Percentiles rank a stretch among this genome's conserved stretches.
These are phyloP conservation scores for Sebastes matsubarae DNA, from an alignment of 2,797 vertebrate genomes.

Conservation along the genomic window DNA sequence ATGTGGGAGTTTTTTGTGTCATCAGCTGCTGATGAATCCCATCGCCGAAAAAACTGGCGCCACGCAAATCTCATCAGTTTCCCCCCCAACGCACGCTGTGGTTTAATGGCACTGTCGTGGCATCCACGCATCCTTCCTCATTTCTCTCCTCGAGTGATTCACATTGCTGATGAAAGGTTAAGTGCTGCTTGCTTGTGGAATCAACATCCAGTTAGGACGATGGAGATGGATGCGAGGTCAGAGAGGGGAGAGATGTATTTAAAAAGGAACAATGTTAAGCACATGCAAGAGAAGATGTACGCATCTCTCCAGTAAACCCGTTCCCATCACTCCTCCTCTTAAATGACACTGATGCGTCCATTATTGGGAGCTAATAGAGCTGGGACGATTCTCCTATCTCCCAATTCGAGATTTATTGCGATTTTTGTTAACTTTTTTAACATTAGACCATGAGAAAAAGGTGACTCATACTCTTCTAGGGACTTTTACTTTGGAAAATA, in stretches of 20 bases:
- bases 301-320: neutral
- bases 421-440: no score
- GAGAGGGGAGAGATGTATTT: neutral
- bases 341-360: neutral
- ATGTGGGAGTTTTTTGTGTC: slow-evolving; percentile 28
- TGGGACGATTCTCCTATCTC: no score
- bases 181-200: slow-evolving; percentile 45
- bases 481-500: no score
- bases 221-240: slow-evolving; percentile 16
- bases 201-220: slow-evolving; percentile 38
- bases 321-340: neutral
- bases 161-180: slow-evolving; percentile 50
- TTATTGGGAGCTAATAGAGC: neutral
- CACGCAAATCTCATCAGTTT: slow-evolving; percentile 9
- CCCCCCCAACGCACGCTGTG: neutral
- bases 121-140: neutral
- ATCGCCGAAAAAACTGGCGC: neutral
- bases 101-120: slow-evolving; percentile 36
- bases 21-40: slow-evolving; percentile 21
- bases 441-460: no score
- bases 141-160: slow-evolving; percentile 30
- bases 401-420: no score
- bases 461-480: no score
- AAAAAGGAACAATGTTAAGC: neutral
- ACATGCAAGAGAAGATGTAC: neutral